These are phyloP conservation scores for Loriculus beryllinus DNA, from an alignment of 2,797 vertebrate genomes.

Conservation along the genomic window DNA sequence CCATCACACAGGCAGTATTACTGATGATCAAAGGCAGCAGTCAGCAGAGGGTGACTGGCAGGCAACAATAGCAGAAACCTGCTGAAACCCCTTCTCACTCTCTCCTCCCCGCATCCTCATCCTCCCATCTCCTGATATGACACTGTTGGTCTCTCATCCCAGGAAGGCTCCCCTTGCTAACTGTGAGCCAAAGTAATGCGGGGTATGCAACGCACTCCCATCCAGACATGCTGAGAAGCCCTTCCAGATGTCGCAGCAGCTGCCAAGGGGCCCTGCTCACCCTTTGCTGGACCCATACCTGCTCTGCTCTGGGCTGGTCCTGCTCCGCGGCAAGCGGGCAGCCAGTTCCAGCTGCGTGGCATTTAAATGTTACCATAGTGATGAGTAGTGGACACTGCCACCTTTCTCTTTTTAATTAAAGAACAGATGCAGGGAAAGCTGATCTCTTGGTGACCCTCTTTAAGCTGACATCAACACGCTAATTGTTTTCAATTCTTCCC, in stretches of 20 bases:
- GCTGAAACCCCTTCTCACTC: neutral
- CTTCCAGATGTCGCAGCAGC: neutral
- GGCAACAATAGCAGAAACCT: neutral
- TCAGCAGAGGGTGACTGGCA: neutral
- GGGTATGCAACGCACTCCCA: rapidly evolving
- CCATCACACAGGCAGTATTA: neutral
- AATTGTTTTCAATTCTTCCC: slow-evolving; percentile 71
- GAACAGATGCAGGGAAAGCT: slow-evolving; percentile 70
- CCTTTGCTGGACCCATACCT: neutral
- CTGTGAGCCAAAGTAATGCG: neutral
- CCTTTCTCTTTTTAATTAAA: slow-evolving; percentile 75
- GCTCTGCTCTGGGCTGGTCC: neutral
- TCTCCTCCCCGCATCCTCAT: neutral
- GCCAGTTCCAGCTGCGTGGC: slow-evolving; percentile 33
- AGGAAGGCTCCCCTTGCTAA: neutral
- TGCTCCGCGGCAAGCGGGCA: neutral
- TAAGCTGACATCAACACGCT: slow-evolving; percentile 69
- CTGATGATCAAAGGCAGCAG: neutral
- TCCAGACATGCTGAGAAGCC: neutral
- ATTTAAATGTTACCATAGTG: slow-evolving; percentile 74
- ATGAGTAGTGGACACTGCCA: slow-evolving; percentile 74
- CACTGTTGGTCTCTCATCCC: neutral
- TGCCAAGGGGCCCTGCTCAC: rapidly evolving
- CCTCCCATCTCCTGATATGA: neutral
- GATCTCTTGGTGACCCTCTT: slow-evolving; percentile 74